Conservation (phyloP, 2,888 invertebrate genomes). For the Thereva nobilitata region DNA sequence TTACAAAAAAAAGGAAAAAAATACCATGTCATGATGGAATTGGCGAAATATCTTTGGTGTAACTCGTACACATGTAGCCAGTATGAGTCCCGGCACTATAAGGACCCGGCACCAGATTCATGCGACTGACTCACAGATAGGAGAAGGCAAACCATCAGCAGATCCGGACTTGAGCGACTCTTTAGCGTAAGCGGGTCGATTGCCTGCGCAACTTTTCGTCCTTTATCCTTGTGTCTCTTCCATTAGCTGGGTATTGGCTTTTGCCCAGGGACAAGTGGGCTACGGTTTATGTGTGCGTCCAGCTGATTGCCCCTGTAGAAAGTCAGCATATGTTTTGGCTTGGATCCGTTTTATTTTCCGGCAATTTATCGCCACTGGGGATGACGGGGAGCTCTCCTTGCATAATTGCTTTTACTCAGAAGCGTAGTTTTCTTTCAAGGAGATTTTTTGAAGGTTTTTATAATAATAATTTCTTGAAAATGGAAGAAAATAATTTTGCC, state of each 20-base stretch:
- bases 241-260: not conserved
- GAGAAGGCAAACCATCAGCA: constrained; percentile 12
- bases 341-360: too few species aligned
- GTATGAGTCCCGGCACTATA: not conserved
- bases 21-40: not conserved
- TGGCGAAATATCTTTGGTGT: not conserved
- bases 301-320: constrained; percentile 24
- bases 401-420: too few species aligned
- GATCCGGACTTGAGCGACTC: constrained; percentile 14
- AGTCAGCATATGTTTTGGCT: constrained; percentile 36
- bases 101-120: constrained; percentile 6
- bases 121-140: not conserved
- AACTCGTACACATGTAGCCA: not conserved
- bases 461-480: too few species aligned
- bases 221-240: not conserved
- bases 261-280: constrained; percentile 3
- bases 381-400: too few species aligned
- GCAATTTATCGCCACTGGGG: too few species aligned
- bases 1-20: not conserved
- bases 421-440: too few species aligned
- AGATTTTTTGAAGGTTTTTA: too few species aligned
- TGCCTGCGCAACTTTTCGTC: constrained; percentile 35
- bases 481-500: too few species aligned
- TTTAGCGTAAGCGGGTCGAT: constrained; percentile 28
- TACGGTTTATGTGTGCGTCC: constrained; percentile 3